Evolutionary conservation across 2,113 vertebrate species (phyloP).

Genomic region (Perca fluviatilis): DNA sequence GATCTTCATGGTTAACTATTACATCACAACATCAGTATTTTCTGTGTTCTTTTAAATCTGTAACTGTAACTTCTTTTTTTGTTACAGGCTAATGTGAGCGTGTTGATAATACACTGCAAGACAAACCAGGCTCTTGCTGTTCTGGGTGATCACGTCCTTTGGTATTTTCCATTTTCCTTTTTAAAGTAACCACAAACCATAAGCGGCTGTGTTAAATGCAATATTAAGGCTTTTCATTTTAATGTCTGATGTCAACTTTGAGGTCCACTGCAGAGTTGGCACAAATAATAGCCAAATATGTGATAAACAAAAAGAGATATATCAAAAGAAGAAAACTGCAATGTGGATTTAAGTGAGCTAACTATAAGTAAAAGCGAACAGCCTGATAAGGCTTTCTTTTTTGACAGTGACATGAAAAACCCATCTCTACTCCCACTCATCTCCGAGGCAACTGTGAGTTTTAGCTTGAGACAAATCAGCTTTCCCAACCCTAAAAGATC

Average conservation of each 20-base stretch:
- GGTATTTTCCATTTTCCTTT: conserved; percentile 80
- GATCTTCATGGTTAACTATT: background rate
- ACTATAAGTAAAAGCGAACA: background rate
- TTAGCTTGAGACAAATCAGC: background rate
- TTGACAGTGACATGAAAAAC: background rate
- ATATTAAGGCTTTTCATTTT: background rate
- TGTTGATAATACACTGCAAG: conserved; percentile 88
- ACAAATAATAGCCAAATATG: background rate
- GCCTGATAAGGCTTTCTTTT: background rate
- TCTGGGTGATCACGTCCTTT: conserved; percentile 84
- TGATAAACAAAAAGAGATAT: background rate
- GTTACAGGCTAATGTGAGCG: conserved; percentile 86
- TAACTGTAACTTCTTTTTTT: conserved; percentile 16
- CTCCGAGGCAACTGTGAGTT: background rate
- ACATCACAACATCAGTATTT: background rate
- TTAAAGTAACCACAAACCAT: background rate
- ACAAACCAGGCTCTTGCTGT: conserved; percentile 90
- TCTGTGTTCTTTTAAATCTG: background rate
- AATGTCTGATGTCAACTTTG: background rate
- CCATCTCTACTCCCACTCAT: too few relatives aligned
- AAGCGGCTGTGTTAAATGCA: background rate
- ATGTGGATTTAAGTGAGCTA: background rate
- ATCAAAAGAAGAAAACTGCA: background rate
- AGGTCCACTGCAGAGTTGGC: background rate
- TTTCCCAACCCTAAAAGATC: background rate